A percentile compares a stretch with the other conserved stretches of the same genome.
Evolutionary conservation across 2,888 invertebrate genomes (phyloP).

Genomic region (Caenorhabditis sp.): DNA sequence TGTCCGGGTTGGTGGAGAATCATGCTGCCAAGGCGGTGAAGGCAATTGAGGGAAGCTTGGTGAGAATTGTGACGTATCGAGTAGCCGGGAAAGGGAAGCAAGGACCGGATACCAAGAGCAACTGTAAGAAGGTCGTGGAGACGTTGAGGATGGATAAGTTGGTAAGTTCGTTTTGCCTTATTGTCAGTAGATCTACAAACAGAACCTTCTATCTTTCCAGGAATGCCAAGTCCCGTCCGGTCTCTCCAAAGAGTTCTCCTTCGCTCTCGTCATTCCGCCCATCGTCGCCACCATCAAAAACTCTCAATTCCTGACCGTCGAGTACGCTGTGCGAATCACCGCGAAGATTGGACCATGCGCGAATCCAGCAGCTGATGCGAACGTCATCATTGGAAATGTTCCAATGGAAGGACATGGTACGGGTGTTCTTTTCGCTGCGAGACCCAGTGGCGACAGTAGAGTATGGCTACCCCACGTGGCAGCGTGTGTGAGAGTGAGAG

Average conservation of each 20-base stretch:
- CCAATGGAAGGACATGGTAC: neutral
- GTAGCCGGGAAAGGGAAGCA: conserved; percentile 15
- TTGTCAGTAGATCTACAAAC: too few species aligned
- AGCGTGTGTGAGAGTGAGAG: too few species aligned
- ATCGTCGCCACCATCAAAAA: conserved; percentile 27
- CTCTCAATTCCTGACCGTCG: conserved; percentile 19
- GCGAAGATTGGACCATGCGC: neutral
- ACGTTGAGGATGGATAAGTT: neutral
- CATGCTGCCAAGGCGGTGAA: neutral
- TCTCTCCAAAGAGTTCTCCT: conserved; percentile 1
- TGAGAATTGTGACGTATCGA: conserved; percentile 24
- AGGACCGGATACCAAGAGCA: neutral
- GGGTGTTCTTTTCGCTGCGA: too few species aligned
- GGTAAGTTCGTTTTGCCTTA: too few species aligned
- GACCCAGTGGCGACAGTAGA: too few species aligned
- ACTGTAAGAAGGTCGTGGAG: neutral
- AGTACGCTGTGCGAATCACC: conserved; percentile 33
- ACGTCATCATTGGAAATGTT: conserved; percentile 32
- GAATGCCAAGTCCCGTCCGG: neutral
- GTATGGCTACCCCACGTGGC: too few species aligned
- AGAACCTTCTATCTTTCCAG: too few species aligned
- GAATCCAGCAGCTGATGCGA: conserved; percentile 9
- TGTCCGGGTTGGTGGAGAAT: neutral
- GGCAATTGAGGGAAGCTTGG: conserved; percentile 12
- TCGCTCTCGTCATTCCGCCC: conserved; percentile 32